Conservation (phyloP, 2,113 vertebrate species). For the Sylvilagus bachmani region DNA sequence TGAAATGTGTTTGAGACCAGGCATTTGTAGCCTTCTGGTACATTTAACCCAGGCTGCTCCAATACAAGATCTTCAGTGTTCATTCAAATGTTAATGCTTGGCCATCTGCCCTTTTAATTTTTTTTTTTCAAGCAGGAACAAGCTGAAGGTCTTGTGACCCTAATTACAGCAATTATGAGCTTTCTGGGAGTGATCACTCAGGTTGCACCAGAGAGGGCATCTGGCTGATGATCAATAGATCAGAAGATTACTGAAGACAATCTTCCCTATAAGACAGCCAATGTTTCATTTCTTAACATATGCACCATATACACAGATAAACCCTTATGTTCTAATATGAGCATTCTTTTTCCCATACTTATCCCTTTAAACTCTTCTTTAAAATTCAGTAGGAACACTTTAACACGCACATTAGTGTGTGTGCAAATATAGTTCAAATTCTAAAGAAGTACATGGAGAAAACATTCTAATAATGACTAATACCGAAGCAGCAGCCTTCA, state of each 20-base stretch:
- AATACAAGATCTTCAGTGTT: neutral
- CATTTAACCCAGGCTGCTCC: conserved; percentile 6
- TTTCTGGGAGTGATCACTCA: conserved; percentile 78
- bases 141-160: conserved; percentile 75
- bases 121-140: conserved; percentile 40
- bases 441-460: conserved; percentile 17
- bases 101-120: conserved; percentile 77
- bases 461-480: conserved; percentile 36
- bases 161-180: conserved; percentile 80
- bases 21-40: neutral
- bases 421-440: conserved; percentile 56
- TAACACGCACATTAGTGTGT: conserved; percentile 29
- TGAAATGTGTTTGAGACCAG: neutral
- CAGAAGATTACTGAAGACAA: conserved; percentile 24
- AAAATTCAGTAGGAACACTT: conserved; percentile 35
- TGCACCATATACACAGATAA: neutral
- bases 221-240: conserved; percentile 64
- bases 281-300: conserved; percentile 42
- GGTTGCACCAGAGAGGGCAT: conserved; percentile 55
- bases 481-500: conserved; percentile 4
- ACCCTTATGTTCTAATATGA: conserved; percentile 26
- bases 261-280: neutral
- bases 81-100: conserved; percentile 81
- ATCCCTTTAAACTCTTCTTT: conserved; percentile 16
- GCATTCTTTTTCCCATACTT: neutral